phyloP scores from a whole-genome alignment of 2,113 vertebrate genomes.

The Coracopsis vasa region DNA sequence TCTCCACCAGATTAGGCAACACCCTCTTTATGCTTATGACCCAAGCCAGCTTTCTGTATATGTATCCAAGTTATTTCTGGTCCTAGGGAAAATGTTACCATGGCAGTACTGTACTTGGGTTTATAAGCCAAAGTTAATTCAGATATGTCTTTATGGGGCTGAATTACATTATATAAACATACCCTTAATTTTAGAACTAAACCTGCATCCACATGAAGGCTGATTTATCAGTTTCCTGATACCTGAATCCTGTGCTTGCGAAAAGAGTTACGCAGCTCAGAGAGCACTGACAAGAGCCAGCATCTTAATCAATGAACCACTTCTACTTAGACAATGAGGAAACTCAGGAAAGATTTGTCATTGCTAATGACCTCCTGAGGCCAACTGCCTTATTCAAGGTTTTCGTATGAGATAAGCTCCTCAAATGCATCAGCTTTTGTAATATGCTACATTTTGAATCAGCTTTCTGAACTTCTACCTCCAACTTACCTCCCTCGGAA shows the following conservation, averaged over 20 bases:
- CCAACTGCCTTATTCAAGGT: background rate
- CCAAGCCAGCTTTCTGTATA: background rate
- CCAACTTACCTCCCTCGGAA: background rate
- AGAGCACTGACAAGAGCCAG: background rate
- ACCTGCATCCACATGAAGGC: background rate
- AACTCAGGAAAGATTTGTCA: background rate
- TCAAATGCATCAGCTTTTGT: background rate
- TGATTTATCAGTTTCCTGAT: background rate
- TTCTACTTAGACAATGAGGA: background rate
- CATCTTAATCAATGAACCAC: background rate
- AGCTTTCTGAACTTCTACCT: background rate
- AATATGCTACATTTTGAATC: background rate
- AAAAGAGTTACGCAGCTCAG: background rate
- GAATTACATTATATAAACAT: background rate
- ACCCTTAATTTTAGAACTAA: background rate
- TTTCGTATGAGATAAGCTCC: background rate
- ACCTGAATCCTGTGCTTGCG: background rate
- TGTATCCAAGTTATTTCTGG: background rate
- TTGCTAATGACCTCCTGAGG: background rate
- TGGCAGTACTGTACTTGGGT: background rate
- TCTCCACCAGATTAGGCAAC: background rate
- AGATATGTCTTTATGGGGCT: background rate
- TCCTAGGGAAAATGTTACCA: background rate
- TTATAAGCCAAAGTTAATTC: background rate
- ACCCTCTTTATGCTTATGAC: rapidly evolving